A percentile compares a stretch with the other conserved stretches of the same genome.
Conservation (phyloP, 2,113 vertebrate genomes). For the Bagarius yarrelli region DNA sequence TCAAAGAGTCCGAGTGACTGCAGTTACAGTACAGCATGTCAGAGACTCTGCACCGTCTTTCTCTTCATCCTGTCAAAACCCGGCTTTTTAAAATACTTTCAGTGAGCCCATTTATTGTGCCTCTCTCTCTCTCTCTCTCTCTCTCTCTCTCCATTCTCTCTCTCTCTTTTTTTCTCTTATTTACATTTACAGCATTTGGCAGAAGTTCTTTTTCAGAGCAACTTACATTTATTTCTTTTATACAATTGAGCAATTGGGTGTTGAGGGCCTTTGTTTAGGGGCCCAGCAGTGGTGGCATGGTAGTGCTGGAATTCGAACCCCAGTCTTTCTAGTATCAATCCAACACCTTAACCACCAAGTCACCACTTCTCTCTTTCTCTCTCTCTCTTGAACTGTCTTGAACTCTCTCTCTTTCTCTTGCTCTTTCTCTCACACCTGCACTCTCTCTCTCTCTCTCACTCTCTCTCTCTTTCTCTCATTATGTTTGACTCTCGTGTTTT, state of each 20-base stretch:
- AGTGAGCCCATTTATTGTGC: constrained; percentile 4
- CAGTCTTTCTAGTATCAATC: too few relatives aligned
- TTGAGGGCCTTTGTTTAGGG: too few relatives aligned
- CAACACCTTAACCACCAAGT: too few relatives aligned
- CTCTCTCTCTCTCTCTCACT: constrained; percentile 10
- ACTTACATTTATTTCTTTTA: too few relatives aligned
- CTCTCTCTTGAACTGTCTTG: background rate
- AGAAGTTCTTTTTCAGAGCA: too few relatives aligned
- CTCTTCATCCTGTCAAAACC: constrained; percentile 4
- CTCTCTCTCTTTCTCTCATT: background rate
- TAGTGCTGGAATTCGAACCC: too few relatives aligned
- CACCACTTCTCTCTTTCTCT: background rate
- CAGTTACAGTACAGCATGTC: constrained; percentile 12
- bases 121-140: constrained; percentile 10
- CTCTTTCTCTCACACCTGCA: background rate
- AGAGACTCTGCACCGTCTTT: background rate
- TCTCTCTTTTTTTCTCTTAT: too few relatives aligned
- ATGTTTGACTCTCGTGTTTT: too few relatives aligned
- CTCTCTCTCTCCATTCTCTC: constrained; percentile 1
- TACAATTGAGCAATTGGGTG: too few relatives aligned
- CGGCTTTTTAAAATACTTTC: constrained; percentile 20
- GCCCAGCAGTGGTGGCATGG: too few relatives aligned
- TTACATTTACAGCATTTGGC: too few relatives aligned
- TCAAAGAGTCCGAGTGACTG: constrained; percentile 6
- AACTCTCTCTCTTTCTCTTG: background rate